Conservation (phyloP, 1,140 invertebrate species). For the Phortica variegata region DNA sequence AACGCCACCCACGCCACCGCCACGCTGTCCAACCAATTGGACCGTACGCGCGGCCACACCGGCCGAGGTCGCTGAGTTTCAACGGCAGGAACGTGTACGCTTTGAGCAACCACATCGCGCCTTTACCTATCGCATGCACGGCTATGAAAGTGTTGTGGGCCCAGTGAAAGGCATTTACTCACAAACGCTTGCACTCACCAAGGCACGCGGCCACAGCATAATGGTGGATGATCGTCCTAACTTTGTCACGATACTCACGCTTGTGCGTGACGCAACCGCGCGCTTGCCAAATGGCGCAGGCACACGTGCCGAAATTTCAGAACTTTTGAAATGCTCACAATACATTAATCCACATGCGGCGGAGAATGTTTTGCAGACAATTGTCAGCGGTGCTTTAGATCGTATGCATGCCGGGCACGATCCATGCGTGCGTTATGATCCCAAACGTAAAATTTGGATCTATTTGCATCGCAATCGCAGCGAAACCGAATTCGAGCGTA, state of each 20-base stretch:
- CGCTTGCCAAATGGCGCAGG: slow-evolving; percentile 92
- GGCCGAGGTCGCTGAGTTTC: slow-evolving; percentile 77
- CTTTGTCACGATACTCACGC: slow-evolving; percentile 85
- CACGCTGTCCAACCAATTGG: slow-evolving; percentile 73
- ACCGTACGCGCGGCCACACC: slow-evolving; percentile 74
- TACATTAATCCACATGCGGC: slow-evolving; percentile 75
- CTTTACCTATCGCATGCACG: slow-evolving; percentile 82
- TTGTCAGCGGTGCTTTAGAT: slow-evolving; percentile 86
- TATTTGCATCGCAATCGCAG: slow-evolving; percentile 80
- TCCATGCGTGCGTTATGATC: slow-evolving; percentile 88
- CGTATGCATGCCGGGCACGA: slow-evolving; percentile 85
- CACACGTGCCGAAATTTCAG: slow-evolving; percentile 79
- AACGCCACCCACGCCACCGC: slow-evolving; percentile 60
- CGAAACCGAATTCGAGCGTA: slow-evolving; percentile 73
- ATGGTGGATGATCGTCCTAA: slow-evolving; percentile 82
- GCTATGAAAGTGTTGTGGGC: slow-evolving; percentile 84
- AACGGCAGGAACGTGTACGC: slow-evolving; percentile 67
- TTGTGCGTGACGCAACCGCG: slow-evolving; percentile 90
- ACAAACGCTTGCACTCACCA: slow-evolving; percentile 59
- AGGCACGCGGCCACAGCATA: slow-evolving; percentile 79
- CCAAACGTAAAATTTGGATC: slow-evolving; percentile 86
- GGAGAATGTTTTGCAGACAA: slow-evolving; percentile 74
- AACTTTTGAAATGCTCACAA: slow-evolving; percentile 65
- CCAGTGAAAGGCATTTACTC: slow-evolving; percentile 86
- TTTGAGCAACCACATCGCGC: slow-evolving; percentile 84